phyloP scores from a whole-genome alignment of 2,113 vertebrate species.

The Heterocephalus glaber region DNA sequence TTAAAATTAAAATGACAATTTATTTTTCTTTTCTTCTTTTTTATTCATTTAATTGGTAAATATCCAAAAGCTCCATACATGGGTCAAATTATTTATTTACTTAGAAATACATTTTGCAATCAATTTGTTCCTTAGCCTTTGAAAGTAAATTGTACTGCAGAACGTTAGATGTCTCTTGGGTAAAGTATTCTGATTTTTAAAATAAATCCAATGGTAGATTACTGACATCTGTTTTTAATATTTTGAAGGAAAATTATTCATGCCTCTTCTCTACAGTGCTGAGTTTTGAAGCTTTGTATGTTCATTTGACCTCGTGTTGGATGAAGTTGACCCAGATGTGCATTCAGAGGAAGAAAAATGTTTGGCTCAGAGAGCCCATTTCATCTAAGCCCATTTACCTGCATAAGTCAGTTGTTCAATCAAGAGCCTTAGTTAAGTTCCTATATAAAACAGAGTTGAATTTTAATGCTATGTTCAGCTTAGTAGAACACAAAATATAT shows the following conservation, averaged over 20 bases:
- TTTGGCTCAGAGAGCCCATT: background rate
- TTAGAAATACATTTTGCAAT: background rate
- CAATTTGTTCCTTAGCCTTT: background rate
- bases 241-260: background rate
- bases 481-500: background rate
- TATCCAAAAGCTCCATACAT: background rate
- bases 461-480: background rate
- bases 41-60: background rate
- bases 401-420: background rate
- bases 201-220: background rate
- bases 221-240: background rate
- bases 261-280: background rate
- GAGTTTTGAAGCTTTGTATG: background rate
- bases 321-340: background rate
- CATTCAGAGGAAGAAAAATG: background rate
- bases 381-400: background rate
- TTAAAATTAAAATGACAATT: conserved; percentile 36
- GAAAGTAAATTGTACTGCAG: background rate
- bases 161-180: background rate
- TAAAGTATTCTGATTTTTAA: conserved; percentile 25
- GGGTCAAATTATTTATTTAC: conserved; percentile 51
- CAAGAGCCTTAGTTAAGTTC: background rate
- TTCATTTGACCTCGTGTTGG: background rate
- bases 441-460: background rate
- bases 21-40: background rate